Conservation (phyloP, 2,888 invertebrate genomes). For the Heteropelma amictum region DNA sequence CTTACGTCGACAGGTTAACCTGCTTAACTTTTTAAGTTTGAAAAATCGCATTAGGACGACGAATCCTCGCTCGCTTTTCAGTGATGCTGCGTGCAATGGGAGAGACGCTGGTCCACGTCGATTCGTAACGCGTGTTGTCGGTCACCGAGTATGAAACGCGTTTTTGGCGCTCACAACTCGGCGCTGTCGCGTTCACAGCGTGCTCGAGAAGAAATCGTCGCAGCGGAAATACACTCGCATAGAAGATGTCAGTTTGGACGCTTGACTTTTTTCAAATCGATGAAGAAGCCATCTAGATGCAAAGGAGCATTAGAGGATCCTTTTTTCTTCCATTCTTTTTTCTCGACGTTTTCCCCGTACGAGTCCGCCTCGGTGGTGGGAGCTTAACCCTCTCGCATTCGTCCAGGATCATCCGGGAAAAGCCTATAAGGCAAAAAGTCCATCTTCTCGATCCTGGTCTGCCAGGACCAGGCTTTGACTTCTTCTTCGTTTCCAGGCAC, state of each 20-base stretch:
- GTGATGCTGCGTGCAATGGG: slow-evolving; percentile 4
- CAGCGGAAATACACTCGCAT: neutral
- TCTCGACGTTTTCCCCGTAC: slow-evolving; percentile 23
- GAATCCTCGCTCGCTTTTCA: slow-evolving; percentile 8
- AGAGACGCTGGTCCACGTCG: neutral
- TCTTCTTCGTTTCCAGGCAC: no score
- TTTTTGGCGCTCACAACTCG: no score
- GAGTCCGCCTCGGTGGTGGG: slow-evolving; percentile 11
- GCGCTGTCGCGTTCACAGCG: neutral
- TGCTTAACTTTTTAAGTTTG: slow-evolving; percentile 69
- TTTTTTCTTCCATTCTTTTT: slow-evolving; percentile 40
- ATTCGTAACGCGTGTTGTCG: neutral
- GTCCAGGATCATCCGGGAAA: slow-evolving; percentile 57
- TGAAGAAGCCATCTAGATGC: slow-evolving; percentile 1
- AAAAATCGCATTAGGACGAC: slow-evolving; percentile 67
- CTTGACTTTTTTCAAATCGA: slow-evolving; percentile 52
- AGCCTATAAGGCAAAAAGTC: slow-evolving; percentile 14
- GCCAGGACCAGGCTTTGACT: no score
- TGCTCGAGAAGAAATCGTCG: neutral
- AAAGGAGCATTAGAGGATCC: slow-evolving; percentile 19
- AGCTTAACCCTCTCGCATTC: slow-evolving; percentile 58
- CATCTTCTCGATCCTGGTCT: slow-evolving; percentile 9
- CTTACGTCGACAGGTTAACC: slow-evolving; percentile 62
- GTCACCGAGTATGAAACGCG: slow-evolving; percentile 2
- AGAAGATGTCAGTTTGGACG: slow-evolving; percentile 11